Percentiles rank a stretch among this genome's conserved stretches.
Evolutionary conservation across 2,888 invertebrate species (phyloP).

Genomic region (Eristalinus aeneus): DNA sequence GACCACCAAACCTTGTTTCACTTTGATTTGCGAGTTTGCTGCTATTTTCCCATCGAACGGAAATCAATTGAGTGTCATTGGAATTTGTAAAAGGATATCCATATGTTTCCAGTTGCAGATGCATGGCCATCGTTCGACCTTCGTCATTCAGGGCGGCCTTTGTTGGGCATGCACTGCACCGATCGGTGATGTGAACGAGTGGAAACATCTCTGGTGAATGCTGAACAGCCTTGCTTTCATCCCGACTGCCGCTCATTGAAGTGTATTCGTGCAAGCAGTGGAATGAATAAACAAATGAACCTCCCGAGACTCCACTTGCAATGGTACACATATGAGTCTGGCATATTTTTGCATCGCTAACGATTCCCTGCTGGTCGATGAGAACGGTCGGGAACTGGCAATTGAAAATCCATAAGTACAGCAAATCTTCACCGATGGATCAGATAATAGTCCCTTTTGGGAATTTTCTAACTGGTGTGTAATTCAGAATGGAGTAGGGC

Average conservation of each 20-base stretch:
- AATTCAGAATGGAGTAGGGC: too few relatives aligned
- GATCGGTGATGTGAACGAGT: background rate
- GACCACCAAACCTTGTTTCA: background rate
- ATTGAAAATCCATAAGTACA: too few relatives aligned
- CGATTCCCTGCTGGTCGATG: background rate
- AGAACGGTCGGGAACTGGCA: too few relatives aligned
- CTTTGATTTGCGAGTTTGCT: background rate
- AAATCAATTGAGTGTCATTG: background rate
- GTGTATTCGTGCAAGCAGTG: background rate
- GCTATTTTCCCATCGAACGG: too few relatives aligned
- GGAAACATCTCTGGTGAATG: background rate
- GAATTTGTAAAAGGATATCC: background rate
- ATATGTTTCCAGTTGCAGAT: background rate
- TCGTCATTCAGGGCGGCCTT: background rate
- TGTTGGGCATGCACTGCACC: background rate
- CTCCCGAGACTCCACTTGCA: background rate
- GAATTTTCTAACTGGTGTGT: too few relatives aligned
- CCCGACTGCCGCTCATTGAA: background rate
- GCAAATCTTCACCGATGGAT: too few relatives aligned
- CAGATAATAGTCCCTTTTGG: too few relatives aligned
- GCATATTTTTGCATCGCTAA: background rate
- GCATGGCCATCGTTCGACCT: background rate
- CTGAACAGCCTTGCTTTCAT: background rate
- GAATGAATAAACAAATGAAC: background rate
- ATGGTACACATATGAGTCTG: background rate